Percentiles rank a stretch among this genome's conserved stretches.
Conservation (phyloP, 2,113 vertebrate species). For the Sebastes fasciatus region DNA sequence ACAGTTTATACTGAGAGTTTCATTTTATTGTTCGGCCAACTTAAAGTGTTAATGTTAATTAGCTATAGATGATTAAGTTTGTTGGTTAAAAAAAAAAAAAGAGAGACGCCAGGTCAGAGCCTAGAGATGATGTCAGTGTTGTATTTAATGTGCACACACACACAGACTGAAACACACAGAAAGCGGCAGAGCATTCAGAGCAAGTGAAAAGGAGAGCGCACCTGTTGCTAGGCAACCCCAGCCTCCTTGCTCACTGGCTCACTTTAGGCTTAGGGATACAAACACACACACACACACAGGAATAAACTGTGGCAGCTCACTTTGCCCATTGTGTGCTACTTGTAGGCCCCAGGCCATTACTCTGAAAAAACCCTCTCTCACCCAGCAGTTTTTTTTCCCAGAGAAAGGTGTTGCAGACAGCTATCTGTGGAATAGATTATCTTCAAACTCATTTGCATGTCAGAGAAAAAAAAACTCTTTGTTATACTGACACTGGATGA, state of each 20-base stretch:
- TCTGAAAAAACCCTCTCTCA: constrained; percentile 14
- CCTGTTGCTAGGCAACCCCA: constrained; percentile 85
- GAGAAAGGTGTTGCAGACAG: constrained; percentile 20
- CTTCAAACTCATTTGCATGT: constrained; percentile 4
- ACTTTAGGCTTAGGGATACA: constrained; percentile 49
- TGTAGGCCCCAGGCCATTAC: constrained; percentile 28
- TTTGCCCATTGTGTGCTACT: constrained; percentile 43
- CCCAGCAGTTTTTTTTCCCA: neutral
- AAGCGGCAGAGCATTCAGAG: constrained; percentile 60
- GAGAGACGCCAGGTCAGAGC: constrained; percentile 12
- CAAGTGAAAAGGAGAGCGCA: constrained; percentile 76
- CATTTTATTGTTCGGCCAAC: neutral
- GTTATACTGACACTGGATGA: neutral
- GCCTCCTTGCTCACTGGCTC: constrained; percentile 64
- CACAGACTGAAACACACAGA: constrained; percentile 24
- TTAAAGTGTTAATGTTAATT: constrained; percentile 1
- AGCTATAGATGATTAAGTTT: neutral
- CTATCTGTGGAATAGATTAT: neutral
- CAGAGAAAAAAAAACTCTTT: neutral
- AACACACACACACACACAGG: constrained; percentile 18
- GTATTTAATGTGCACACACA: constrained; percentile 21
- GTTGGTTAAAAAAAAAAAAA: neutral
- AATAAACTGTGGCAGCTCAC: constrained; percentile 46
- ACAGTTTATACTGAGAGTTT: neutral
- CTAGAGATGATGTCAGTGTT: constrained; percentile 46